Percentiles rank a stretch among this genome's conserved stretches.
Evolutionary conservation across 1,140 invertebrate genomes (phyloP).

Genomic region (Venustaconcha ellipsiformis): DNA sequence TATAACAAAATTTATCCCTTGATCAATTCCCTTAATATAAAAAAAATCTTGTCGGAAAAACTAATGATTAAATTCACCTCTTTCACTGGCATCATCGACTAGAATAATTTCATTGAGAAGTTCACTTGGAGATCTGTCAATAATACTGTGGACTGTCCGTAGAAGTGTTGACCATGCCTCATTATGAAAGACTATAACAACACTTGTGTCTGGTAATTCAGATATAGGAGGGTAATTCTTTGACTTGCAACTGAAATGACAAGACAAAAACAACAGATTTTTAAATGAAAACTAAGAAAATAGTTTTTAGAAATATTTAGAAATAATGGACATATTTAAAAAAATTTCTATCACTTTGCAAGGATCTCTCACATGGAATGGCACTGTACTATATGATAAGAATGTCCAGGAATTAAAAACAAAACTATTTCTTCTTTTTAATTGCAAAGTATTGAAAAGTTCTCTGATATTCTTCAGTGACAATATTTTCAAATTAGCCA

Average conservation of each 20-base stretch:
- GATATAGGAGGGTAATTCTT: conserved; percentile 72
- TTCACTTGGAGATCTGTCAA: conserved; percentile 88
- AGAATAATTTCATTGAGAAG: conserved; percentile 95
- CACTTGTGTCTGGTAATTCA: conserved; percentile 79
- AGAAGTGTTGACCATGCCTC: conserved; percentile 97
- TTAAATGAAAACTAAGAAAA: not conserved
- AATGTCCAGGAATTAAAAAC: too few relatives aligned
- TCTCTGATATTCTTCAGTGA: too few relatives aligned
- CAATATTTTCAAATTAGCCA: too few relatives aligned
- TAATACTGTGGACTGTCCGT: conserved; percentile 96
- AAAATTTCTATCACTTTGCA: not conserved
- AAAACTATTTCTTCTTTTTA: too few relatives aligned
- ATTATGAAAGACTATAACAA: conserved; percentile 98
- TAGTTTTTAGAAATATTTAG: not conserved
- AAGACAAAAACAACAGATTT: not conserved
- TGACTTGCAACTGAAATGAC: conserved; percentile 70
- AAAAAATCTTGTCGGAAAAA: not conserved
- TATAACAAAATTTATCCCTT: too few relatives aligned
- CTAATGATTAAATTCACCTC: conserved; percentile 73
- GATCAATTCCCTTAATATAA: too few relatives aligned
- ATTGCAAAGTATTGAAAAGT: too few relatives aligned
- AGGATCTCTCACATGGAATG: too few relatives aligned
- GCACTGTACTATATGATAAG: too few relatives aligned
- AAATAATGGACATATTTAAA: not conserved
- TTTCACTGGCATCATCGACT: conserved; percentile 95